Conservation (phyloP, 2,113 vertebrate genomes). For the Sylvia atricapilla region DNA sequence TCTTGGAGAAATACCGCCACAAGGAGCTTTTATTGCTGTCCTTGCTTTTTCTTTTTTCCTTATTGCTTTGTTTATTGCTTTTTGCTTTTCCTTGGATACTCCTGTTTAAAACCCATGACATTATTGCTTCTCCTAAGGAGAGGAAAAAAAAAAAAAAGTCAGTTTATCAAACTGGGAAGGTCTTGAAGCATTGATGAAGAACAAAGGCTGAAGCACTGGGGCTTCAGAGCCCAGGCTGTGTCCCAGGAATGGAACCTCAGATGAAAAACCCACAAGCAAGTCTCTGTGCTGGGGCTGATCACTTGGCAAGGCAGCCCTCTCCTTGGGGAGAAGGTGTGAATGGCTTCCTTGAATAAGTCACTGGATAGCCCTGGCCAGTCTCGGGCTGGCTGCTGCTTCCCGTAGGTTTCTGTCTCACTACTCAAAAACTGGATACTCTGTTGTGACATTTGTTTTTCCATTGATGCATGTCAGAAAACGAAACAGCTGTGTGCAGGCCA, state of each 20-base stretch:
- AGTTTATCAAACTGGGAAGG: not conserved
- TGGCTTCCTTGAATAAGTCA: conserved; percentile 59
- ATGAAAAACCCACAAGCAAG: not conserved
- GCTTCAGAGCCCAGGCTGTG: not conserved
- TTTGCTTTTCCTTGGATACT: not conserved
- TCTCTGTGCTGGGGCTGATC: conserved; percentile 46
- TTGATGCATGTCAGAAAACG: not conserved
- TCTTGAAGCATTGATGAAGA: not conserved
- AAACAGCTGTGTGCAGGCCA: not conserved
- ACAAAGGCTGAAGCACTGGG: conserved; percentile 13
- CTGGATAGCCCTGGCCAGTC: conserved; percentile 51
- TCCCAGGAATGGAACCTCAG: not conserved
- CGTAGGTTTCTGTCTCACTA: not conserved
- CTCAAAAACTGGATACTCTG: conserved; percentile 50
- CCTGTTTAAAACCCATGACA: not conserved
- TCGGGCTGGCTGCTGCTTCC: conserved; percentile 13
- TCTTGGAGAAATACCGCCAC: not conserved
- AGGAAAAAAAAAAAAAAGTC: not conserved
- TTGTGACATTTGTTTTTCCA: conserved; percentile 36
- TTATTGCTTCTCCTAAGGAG: not conserved
- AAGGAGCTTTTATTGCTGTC: not conserved
- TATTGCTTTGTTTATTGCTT: not conserved
- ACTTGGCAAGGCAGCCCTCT: conserved; percentile 11
- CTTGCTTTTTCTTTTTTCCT: not conserved
- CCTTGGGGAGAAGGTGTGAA: conserved; percentile 69